Evolutionary conservation across 2,797 vertebrate species (phyloP), one percentile per base, ranked within the genome.

Genomic region (Pelodytes ibericus): DNA sequence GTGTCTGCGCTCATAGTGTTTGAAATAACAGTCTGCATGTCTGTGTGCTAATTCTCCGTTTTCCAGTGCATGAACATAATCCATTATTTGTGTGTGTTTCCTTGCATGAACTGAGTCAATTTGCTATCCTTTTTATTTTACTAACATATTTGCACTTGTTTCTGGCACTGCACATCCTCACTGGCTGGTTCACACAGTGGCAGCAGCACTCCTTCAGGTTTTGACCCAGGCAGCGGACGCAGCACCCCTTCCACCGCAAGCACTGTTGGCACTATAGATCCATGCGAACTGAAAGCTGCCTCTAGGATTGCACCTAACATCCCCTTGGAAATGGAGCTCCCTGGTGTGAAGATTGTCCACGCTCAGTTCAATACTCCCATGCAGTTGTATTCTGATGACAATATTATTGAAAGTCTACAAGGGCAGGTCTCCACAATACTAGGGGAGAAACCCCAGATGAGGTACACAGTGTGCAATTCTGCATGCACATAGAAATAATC

Each of bases 301-400:
- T 80, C 90, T 85, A 91, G 79, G 89, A 87, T 91, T 88, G 89
- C 91, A 86, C 91, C 91, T 80, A 92, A 92, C 77, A 86, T 90
- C 69, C 89, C 91, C 78, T 81, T 93, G 89, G 91, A 92, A 81
- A 91, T 92, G 91, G 90, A 92, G 61, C 90, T 93, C 36, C 91
- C 91, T 0, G 91, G 89, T 72, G 90, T 92, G 86, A 92, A 89
- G 91, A 93, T 93, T 80, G 85, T 91, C 10, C 91, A 93, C 15
- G 88, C 90, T 63, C 92, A 93, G 81, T 93, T 93, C 90, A 93
- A 92, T 77, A 92, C 90, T 64, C 92, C 92, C 0, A 88, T 93
- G 90, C 91, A 93, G 81, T 77, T 93, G 82, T 92, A 94, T 82
- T 93, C 91, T 87, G 91, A 94, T 86, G 90, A 92, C 83, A 93